A percentile compares a stretch with the other conserved stretches of the same genome.
Conservation (phyloP, 2,113 vertebrate genomes). For the Penelope pileata region DNA sequence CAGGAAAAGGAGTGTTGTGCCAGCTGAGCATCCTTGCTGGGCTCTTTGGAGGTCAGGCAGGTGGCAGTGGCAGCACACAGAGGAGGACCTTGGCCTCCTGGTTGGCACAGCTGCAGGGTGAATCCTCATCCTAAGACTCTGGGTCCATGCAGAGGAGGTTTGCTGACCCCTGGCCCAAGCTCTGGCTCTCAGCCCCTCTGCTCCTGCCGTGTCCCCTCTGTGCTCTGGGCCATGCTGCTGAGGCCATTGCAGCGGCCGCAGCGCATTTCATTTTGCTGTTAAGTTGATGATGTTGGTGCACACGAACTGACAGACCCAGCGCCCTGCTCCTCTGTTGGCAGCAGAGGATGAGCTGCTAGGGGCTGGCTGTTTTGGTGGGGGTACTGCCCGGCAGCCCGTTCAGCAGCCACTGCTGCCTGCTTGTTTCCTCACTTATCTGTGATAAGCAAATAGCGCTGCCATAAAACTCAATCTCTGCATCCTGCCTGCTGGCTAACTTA, state of each 20-base stretch:
- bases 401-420: not conserved
- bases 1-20: not conserved
- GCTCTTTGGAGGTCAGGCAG: not conserved
- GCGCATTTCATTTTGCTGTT: not conserved
- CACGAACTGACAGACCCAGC: not conserved
- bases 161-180: too few relatives aligned
- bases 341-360: not conserved
- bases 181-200: too few relatives aligned
- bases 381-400: not conserved
- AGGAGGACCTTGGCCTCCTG: not conserved
- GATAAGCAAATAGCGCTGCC: not conserved
- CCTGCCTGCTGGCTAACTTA: not conserved
- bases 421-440: not conserved
- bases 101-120: rapidly evolving
- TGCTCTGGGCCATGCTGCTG: not conserved
- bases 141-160: not conserved
- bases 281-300: not conserved
- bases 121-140: not conserved
- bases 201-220: not conserved
- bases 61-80: too few relatives aligned
- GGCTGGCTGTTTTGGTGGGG: not conserved
- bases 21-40: not conserved
- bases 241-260: not conserved
- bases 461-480: rapidly evolving
- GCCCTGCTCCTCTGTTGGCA: not conserved